Evolutionary conservation across 1,140 invertebrate species (phyloP), one percentile per base, ranked within the genome.

Genomic region (Oreohelix idahoensis): DNA sequence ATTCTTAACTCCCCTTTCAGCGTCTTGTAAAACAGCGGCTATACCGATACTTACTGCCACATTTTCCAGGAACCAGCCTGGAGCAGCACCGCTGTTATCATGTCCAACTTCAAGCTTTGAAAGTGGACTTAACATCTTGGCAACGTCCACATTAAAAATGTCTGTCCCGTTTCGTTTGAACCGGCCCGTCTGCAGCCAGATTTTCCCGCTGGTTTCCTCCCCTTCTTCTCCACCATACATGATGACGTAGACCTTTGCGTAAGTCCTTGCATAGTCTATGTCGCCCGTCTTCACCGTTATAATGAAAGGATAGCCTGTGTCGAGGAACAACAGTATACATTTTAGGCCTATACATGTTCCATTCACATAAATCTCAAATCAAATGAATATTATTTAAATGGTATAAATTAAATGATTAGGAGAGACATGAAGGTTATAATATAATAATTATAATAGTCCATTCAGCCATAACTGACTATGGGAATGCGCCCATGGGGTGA

Each of bases 211-310:
- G 36, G 85, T 89, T 45, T 92, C 89, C 4, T 86, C 58, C 15
- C 89, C 87, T 39, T 89, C 87, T 69, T 89, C 89, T 11, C 90
- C 89, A 51, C 91, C 91, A 83, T 92, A 88, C 76, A 93, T 69
- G 29, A 91, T 86, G 38, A 92, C 84, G 81, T 88, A 93, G 35
- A 93, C 92, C 4, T 88, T 83, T 13, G 93, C 89, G 75, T 89
- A 88, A 1, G 93, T 93, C 4, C 90, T 90, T 23, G 92, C 92
- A 76, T 90, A 88, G 20, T 71, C 76, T 69, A 87, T 86, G 81
- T 93, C 89, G 10, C 92, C 92, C 0, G 93, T 93, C 32, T 84
- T 85, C 51, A 93, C 90, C 20, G 85, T 90, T n/a, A 93, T 91
- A 45, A 88, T 86, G 82, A 91, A 93, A n/a, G 92, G 92, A 32